phyloP scores from a whole-genome alignment of 1,140 invertebrate genomes.

The Drosophila repletoides region DNA sequence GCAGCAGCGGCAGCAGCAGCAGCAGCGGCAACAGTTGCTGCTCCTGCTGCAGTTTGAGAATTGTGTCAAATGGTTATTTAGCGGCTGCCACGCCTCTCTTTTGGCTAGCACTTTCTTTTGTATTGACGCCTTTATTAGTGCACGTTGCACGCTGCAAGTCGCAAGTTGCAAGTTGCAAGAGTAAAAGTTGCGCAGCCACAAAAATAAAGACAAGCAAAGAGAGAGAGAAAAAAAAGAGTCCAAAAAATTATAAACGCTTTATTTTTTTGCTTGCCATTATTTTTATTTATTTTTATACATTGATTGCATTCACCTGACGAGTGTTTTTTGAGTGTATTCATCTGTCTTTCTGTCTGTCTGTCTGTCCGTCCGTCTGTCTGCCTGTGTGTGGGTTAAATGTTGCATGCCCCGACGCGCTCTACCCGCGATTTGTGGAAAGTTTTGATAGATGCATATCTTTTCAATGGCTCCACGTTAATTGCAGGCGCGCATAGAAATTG shows the following conservation, averaged over 20 bases:
- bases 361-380: not conserved
- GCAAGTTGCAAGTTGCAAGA: constrained; percentile 28
- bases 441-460: constrained; percentile 47
- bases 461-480: constrained; percentile 49
- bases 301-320: constrained; percentile 32
- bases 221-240: not conserved
- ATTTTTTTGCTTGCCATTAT: constrained; percentile 17
- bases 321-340: constrained; percentile 16
- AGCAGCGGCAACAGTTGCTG: constrained; percentile 4
- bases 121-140: constrained; percentile 46
- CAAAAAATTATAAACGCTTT: constrained; percentile 14
- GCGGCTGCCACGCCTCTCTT: constrained; percentile 34
- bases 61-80: constrained; percentile 36
- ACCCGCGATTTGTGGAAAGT: constrained; percentile 30
- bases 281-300: constrained; percentile 32
- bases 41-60: constrained; percentile 7
- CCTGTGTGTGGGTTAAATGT: constrained; percentile 27
- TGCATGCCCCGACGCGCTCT: constrained; percentile 14
- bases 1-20: constrained; percentile 2
- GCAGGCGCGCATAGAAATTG: constrained; percentile 46
- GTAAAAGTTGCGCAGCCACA: constrained; percentile 36
- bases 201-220: not conserved
- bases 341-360: not conserved
- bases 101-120: constrained; percentile 38
- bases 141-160: not conserved